Evolutionary conservation across 2,797 vertebrate species (phyloP), one percentile per base, ranked within the genome.

Genomic region (Anguilla pacifica): DNA sequence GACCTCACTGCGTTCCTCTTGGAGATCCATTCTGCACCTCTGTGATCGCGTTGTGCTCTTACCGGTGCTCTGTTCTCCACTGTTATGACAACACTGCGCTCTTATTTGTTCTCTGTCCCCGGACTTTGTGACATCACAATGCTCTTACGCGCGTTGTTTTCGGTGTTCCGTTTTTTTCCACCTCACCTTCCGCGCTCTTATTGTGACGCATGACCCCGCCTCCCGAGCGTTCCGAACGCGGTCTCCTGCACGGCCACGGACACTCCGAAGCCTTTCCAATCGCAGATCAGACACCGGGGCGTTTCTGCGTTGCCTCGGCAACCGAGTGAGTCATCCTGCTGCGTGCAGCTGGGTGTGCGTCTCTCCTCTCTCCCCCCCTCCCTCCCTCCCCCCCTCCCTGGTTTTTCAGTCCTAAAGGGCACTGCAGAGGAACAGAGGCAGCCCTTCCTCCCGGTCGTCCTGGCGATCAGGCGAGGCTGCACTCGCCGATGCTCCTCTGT

Each of bases 291-390:
- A 79, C 28, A 4, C 74, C 3, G 39, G 74, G 74, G 74, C 39
- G 74, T 79, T 39, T 79, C 74, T 77, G 13, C 39, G 72, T 77
- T 35, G 72, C 72, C 74, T 6, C 17, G 74, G 43, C 74, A 46
- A 79, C 74, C 35, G 74, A 39, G 74, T 79, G 74, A 79, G 74
- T 79, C 74, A 79, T 79, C 74, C 39, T 46, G 74, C 74, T 79
- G 74, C 74, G 17, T 43, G 15, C 74, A 79, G 74, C 74, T 79
- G 74, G 39, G 35, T 46, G 19, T 43, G 5, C 4, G 17, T 74
- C 74, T 19, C 39, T 35, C 17, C 31, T 39, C 4, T 22, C 74
- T 31, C 28, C 17, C 2, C 35, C n/a, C n/a, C 19, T 13, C 72
- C 28, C 72, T 39, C 72, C 39, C 6, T 31, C 72, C 15, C 72